phyloP scores from a whole-genome alignment of 2,888 invertebrate genomes.

The Pseudeuparius sepicola region DNA sequence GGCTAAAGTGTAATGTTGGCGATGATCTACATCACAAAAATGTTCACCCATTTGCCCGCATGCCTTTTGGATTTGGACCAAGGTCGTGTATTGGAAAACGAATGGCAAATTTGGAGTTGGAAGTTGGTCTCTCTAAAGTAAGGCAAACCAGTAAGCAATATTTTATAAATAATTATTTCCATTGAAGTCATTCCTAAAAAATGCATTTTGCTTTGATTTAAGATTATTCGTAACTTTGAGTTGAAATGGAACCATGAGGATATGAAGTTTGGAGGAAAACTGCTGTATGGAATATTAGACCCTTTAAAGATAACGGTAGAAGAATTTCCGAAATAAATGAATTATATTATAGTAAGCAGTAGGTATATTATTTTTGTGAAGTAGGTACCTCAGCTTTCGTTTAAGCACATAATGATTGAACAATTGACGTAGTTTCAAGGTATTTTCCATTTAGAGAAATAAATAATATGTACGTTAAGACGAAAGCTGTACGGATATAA shows the following conservation, averaged over 20 bases:
- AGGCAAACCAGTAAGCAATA: no score
- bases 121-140: conserved; percentile 30
- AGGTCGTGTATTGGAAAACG: conserved; percentile 60
- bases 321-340: no score
- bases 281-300: conserved; percentile 25
- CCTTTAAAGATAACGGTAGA: conserved; percentile 21
- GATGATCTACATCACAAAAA: conserved; percentile 26
- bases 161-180: no score
- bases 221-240: conserved; percentile 25
- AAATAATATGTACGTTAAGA: no score
- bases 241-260: conserved; percentile 31
- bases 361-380: no score
- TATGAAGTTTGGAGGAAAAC: conserved; percentile 21
- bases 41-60: conserved; percentile 47
- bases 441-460: no score
- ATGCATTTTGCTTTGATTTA: conserved; percentile 13
- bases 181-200: no score
- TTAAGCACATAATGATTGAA: no score
- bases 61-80: conserved; percentile 61
- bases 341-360: no score
- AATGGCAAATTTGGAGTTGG: conserved; percentile 54
- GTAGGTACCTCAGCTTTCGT: no score
- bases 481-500: no score
- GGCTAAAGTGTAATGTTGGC: conserved; percentile 24
- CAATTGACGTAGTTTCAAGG: no score